phyloP scores from a whole-genome alignment of 2,888 invertebrate genomes.

The Blera fallax region DNA sequence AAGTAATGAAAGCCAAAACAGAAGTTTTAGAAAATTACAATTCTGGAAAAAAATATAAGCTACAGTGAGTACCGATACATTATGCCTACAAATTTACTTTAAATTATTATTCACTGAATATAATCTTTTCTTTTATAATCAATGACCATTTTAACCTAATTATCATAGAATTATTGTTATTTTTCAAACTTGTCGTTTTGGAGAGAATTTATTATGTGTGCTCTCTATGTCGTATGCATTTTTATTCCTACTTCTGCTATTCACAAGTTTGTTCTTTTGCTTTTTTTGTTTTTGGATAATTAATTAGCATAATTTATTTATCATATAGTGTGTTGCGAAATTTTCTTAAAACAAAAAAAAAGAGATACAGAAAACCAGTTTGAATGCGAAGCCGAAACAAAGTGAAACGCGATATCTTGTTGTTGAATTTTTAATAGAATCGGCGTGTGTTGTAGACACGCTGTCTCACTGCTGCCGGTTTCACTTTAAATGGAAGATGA shows the following conservation, averaged over 20 bases:
- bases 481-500: not conserved
- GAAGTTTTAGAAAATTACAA: slow-evolving; percentile 78
- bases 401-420: slow-evolving; percentile 16
- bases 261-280: not conserved
- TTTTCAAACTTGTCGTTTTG: not conserved
- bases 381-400: not conserved
- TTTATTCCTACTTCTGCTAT: not conserved
- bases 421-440: slow-evolving; percentile 28
- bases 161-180: not conserved
- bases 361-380: slow-evolving; percentile 13
- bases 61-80: slow-evolving; percentile 76
- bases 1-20: slow-evolving; percentile 80
- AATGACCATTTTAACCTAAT: slow-evolving; percentile 18
- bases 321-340: slow-evolving; percentile 16
- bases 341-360: not conserved
- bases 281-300: not conserved
- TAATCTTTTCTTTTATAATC: not conserved
- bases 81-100: not conserved
- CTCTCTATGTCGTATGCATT: not conserved
- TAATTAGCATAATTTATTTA: slow-evolving; percentile 40
- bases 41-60: slow-evolving; percentile 80
- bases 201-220: slow-evolving; percentile 1
- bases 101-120: not conserved
- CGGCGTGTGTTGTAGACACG: slow-evolving; percentile 43
- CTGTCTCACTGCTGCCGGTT: slow-evolving; percentile 42